Evolutionary conservation across 1,140 invertebrate species (phyloP).

Genomic region (Lepidostoma basale): DNA sequence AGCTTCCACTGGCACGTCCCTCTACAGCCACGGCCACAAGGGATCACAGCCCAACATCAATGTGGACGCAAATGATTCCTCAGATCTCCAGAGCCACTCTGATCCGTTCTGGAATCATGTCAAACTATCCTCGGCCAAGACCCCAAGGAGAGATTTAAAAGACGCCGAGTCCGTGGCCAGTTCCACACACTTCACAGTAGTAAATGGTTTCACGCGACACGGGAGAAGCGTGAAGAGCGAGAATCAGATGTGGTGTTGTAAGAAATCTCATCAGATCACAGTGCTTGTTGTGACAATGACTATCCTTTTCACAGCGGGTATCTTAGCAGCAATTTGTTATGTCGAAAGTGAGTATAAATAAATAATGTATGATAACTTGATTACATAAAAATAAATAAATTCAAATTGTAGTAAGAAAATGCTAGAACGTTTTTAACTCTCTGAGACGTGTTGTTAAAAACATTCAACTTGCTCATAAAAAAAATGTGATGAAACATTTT

Average conservation of each 20-base stretch:
- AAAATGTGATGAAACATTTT: no score
- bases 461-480: no score
- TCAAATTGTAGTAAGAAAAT: no score
- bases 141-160: constrained; percentile 52
- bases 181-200: constrained; percentile 84
- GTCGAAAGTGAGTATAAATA: constrained; percentile 67
- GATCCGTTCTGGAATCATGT: constrained; percentile 58
- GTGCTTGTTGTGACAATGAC: constrained; percentile 81
- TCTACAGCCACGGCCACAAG: not conserved
- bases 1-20: constrained; percentile 7
- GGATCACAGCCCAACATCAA: not conserved
- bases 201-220: constrained; percentile 76
- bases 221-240: constrained; percentile 51
- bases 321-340: constrained; percentile 74
- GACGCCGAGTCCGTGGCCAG: constrained; percentile 77
- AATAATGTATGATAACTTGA: not conserved
- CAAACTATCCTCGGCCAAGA: constrained; percentile 53
- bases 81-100: constrained; percentile 33
- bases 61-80: constrained; percentile 16
- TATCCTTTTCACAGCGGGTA: constrained; percentile 75
- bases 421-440: no score
- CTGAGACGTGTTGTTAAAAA: no score
- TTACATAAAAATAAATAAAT: no score
- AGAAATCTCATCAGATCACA: constrained; percentile 75
- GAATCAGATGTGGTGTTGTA: constrained; percentile 70